Conservation (phyloP, 2,113 vertebrate genomes). For the Phodopus roborovskii region DNA sequence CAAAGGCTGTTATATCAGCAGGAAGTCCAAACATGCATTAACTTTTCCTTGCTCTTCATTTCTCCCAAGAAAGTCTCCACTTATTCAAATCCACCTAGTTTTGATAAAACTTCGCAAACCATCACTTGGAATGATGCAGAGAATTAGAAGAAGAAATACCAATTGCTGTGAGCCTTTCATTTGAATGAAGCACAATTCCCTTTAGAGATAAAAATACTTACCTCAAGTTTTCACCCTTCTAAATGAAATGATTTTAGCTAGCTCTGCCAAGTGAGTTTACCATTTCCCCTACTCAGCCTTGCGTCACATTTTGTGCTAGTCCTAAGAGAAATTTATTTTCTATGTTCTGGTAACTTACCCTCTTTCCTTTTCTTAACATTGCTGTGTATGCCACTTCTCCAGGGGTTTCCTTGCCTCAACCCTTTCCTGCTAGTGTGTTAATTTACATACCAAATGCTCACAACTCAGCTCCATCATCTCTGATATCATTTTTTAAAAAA, state of each 20-base stretch:
- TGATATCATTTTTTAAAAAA: background rate
- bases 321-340: background rate
- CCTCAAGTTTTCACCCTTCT: background rate
- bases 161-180: background rate
- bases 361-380: background rate
- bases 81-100: background rate
- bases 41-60: background rate
- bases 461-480: background rate
- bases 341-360: background rate
- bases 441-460: background rate
- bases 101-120: background rate
- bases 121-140: background rate
- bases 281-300: background rate
- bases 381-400: background rate
- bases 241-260: background rate
- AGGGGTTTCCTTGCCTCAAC: background rate
- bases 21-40: background rate
- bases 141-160: background rate
- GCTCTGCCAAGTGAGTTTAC: background rate
- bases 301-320: background rate
- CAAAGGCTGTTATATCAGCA: background rate
- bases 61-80: fast-evolving
- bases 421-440: background rate
- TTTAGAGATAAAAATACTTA: background rate
- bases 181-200: background rate